phyloP scores from a whole-genome alignment of 2,888 invertebrate species.

The Nomada flava region DNA sequence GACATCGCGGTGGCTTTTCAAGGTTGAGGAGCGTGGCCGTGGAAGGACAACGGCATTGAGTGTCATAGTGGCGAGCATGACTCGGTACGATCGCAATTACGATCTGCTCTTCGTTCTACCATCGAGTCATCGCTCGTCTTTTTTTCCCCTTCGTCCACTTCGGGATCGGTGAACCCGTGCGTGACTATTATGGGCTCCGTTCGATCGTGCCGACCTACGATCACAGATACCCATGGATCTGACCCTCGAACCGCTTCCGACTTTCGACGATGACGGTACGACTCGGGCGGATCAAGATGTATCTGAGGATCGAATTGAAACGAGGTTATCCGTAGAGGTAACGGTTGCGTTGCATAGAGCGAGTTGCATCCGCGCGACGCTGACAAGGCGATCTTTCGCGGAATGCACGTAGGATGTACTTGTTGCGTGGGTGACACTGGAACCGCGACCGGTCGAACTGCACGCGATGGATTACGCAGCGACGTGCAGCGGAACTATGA shows the following conservation, averaged over 20 bases:
- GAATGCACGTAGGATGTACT: slow-evolving; percentile 50
- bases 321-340: slow-evolving; percentile 49
- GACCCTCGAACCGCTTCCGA: slow-evolving; percentile 55
- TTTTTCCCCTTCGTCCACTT: slow-evolving; percentile 39
- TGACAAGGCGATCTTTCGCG: slow-evolving; percentile 6
- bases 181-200: slow-evolving; percentile 49
- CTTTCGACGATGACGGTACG: slow-evolving; percentile 53
- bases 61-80: slow-evolving; percentile 68
- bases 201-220: slow-evolving; percentile 32
- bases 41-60: slow-evolving; percentile 64
- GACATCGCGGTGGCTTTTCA: slow-evolving; percentile 25
- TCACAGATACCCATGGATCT: slow-evolving; percentile 38
- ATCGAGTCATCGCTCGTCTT: slow-evolving; percentile 52
- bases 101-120: slow-evolving; percentile 57
- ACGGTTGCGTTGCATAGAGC: slow-evolving; percentile 46
- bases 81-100: slow-evolving; percentile 68
- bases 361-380: not conserved
- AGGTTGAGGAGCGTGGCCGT: slow-evolving; percentile 25
- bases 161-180: slow-evolving; percentile 57
- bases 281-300: slow-evolving; percentile 9
- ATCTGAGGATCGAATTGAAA: slow-evolving; percentile 51
- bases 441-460: slow-evolving; percentile 9
- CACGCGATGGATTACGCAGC: slow-evolving; percentile 7
- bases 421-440: slow-evolving; percentile 50
- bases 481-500: not conserved